phyloP scores from a whole-genome alignment of 2,113 vertebrate genomes.

The Toxotes chatareus region DNA sequence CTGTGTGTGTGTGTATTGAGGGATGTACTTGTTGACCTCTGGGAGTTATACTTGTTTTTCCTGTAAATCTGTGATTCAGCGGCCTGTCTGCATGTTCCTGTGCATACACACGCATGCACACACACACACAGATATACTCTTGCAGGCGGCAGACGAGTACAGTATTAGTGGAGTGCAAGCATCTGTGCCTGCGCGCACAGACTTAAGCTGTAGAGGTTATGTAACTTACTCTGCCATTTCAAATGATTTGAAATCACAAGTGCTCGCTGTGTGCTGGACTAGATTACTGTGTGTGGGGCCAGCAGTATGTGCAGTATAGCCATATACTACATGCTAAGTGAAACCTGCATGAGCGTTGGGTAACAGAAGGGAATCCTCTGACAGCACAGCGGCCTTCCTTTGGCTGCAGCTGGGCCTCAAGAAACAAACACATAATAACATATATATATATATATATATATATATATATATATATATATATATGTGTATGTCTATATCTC shows the following conservation, averaged over 20 bases:
- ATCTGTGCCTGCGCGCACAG: constrained; percentile 68
- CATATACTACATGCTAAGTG: constrained; percentile 31
- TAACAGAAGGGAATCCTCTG: constrained; percentile 53
- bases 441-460: constrained; percentile 4
- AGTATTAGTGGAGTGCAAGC: constrained; percentile 69
- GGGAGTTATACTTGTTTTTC: constrained; percentile 43
- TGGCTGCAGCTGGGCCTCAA: neutral
- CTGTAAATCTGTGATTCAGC: constrained; percentile 56
- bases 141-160: constrained; percentile 50
- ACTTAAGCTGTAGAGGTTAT: constrained; percentile 77
- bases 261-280: constrained; percentile 50
- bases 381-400: constrained; percentile 4
- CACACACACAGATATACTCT: constrained; percentile 34
- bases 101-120: constrained; percentile 29
- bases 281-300: constrained; percentile 55
- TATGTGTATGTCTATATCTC: too few species aligned
- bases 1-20: neutral
- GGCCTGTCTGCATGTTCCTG: constrained; percentile 43
- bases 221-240: constrained; percentile 80
- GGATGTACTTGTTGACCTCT: constrained; percentile 35
- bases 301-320: constrained; percentile 39
- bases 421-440: constrained; percentile 13
- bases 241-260: constrained; percentile 76
- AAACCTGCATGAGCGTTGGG: constrained; percentile 27
- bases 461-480: neutral